Base-by-base conservation (phyloP, 2,113 vertebrate genomes). In the Prionailurus bengalensis region DNA sequence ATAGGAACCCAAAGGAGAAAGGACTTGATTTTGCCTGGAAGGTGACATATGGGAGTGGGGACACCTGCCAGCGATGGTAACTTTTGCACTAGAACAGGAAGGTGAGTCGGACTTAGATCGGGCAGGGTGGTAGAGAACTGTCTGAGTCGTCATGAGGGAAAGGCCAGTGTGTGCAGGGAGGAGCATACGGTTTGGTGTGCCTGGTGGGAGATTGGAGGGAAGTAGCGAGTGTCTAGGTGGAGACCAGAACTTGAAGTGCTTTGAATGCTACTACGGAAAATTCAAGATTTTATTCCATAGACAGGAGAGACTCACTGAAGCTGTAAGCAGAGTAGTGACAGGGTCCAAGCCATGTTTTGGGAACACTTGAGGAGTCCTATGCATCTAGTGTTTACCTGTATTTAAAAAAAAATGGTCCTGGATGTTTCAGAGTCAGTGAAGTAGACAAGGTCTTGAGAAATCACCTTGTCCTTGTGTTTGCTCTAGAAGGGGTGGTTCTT, bases 201-300 rank as follows among this genome's bases (percentile, higher is more conserved):
- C 29, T 63, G 17, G 45, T 68, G 31, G 23, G 63, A 91, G 58
- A 71, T 0, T 68, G 70, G 89, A 78, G n/a, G 36, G 90, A 93
- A 90, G 31, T 13, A 55, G 55, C 25, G 39, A 45, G 23, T 66
- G 27, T 79, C 13, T 16, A 31, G 45, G 19, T 15, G 1, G 11
- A 95, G 53, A 48, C 33, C 48, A 96, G 63, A 89, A 76, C 55
- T 85, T 45, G 45, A 61, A 91, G 48, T 25, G 10, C 65, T 45
- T 86, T 93, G 51, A 85, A 95, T 79, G 33, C 21, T 48, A 89
- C 61, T 19, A 48, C 11, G 68, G 25, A 21, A 13, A 90, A 65
- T 86, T 65, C 95, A 79, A 82, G 31, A 89, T 71, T 94, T 71
- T 85, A 78, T 78, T 97, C 48, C 70, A 0, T 29, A 68, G 23